Base-by-base conservation (phyloP, 2,888 invertebrate species). In the Gandaritis pyraliata region DNA sequence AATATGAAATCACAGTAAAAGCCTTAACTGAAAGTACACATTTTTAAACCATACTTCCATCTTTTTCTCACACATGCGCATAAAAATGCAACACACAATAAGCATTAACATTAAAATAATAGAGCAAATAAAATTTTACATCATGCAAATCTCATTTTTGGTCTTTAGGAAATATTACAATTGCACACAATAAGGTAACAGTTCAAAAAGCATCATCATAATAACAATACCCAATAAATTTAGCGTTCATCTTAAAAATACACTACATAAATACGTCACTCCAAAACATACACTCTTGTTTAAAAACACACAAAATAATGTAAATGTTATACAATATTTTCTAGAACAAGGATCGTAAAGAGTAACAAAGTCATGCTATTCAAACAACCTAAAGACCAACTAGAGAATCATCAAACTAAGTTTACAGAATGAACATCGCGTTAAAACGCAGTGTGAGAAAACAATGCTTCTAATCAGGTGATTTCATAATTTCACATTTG, bases 141-240 rank as follows among this genome's bases (percentile, higher is more conserved):
- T 72, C 91, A 91, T 92, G 92, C 92, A 90, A 83, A 77, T 89
- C 88, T 90, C 87, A 87, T 88, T 90, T 91, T 91, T 91, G 92
- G 90, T 91, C 92, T 92, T 92, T 90, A 92, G 91, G 90, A 86
- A 84, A 86, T 80, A 82, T 68, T 78, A 84, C 71, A 81, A 70
- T 77, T 53, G 78, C 78, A 81, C 72, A 71, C 65, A 71, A 49
- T 66, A 80, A 54, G 39, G 54, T 80, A 74, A 78, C 69, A 77
- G 61, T 75, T 41, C 13, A 63, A 72, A 75, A 73, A 73, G 68
- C 74, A 76, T 67, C 83, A 86, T 83, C 85, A 78, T 74, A 78
- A 73, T 66, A 82, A 52, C 80, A 86, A 85, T 85, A 90, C 92
- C 92, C 92, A 92, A 92, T 92, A 92, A 92, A 92, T 92, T 92